Evolutionary conservation across 2,888 invertebrate species (phyloP), one percentile per base, ranked within the genome.

Genomic region (Acronicta leporina): DNA sequence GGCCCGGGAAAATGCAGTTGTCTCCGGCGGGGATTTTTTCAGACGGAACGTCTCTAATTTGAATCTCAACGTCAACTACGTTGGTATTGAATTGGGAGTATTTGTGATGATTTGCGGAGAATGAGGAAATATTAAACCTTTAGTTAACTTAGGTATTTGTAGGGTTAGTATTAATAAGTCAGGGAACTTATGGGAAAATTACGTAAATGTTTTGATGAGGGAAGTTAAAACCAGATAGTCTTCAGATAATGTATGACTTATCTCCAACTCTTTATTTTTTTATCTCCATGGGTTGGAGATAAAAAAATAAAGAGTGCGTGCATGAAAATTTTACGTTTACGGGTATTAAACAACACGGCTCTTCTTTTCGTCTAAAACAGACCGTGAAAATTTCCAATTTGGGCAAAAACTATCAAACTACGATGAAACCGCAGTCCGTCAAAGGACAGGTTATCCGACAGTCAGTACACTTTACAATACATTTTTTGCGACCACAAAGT

Each of bases 1-100:
- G 75, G 79, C 73, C 54, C 60, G 57, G 63, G 68, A 79, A 83
- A 87, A 87, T 83, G 86, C 85, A 77, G 83, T 83, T 79, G 84
- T 77, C 81, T 81, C 73, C 60, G 70, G 67, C 73, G 54, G 44
- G 60, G 52, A 65, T 48, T n/a, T 75, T 73, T 77, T 75, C 56
- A 72, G 50, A 66, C 42, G 53, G 61, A 63, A 72, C 57, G 60
- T 56, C 61, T 73, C 63, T 69, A 62, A 73, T 77, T 77, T 73
- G 70, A 78, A 80, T 80, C 75, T 77, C 67, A 77, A 77, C 68
- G 49, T 61, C 73, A 67, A 73, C 64, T 74, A 62, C 50, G 41
- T 62, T 53, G 48, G 48, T 60, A 60, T 72, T 63, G 48, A 64
- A 60, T 60, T 59, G 63, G 27, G 62, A 57, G 41, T 54, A 48